These are phyloP conservation scores for Parnassius apollo DNA, from an alignment of 2,888 invertebrate genomes.

Conservation along the genomic window DNA sequence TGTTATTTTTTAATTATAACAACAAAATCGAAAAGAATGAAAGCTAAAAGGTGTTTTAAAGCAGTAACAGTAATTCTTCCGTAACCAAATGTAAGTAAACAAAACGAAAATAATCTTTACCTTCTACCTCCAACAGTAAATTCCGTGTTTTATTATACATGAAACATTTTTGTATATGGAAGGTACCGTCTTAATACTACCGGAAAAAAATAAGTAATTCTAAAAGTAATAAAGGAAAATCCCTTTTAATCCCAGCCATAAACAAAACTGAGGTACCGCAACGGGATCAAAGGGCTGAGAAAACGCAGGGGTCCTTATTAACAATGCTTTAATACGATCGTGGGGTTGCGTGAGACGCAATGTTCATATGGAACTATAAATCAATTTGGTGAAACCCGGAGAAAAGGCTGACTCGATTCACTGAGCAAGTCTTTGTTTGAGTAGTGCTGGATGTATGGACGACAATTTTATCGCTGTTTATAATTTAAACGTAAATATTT, in stretches of 20 bases:
- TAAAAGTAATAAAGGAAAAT: constrained; percentile 41
- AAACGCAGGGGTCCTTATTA: constrained; percentile 33
- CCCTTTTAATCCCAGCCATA: constrained; percentile 60
- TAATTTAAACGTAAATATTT: too few species aligned
- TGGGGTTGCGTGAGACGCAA: constrained; percentile 46
- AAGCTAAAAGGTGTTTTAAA: too few species aligned
- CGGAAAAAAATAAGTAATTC: constrained; percentile 27
- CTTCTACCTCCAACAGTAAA: constrained; percentile 9
- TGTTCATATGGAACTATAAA: constrained; percentile 63
- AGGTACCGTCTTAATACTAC: constrained; percentile 16
- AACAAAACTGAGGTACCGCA: constrained; percentile 52
- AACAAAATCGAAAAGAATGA: too few species aligned
- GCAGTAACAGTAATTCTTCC: not conserved
- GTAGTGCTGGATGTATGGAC: constrained; percentile 1
- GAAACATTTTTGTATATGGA: constrained; percentile 3
- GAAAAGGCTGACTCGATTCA: constrained; percentile 40
- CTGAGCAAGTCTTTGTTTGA: constrained; percentile 29
- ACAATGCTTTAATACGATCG: constrained; percentile 49
- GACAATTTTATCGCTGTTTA: constrained; percentile 2
- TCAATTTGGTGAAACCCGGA: constrained; percentile 45
- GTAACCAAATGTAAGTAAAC: not conserved
- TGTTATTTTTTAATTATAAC: too few species aligned
- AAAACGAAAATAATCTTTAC: constrained; percentile 10
- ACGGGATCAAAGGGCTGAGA: constrained; percentile 48
- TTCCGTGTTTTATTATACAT: constrained; percentile 15